Base-by-base conservation (phyloP, 2,888 invertebrate species). In the Cerastoderma edule region DNA sequence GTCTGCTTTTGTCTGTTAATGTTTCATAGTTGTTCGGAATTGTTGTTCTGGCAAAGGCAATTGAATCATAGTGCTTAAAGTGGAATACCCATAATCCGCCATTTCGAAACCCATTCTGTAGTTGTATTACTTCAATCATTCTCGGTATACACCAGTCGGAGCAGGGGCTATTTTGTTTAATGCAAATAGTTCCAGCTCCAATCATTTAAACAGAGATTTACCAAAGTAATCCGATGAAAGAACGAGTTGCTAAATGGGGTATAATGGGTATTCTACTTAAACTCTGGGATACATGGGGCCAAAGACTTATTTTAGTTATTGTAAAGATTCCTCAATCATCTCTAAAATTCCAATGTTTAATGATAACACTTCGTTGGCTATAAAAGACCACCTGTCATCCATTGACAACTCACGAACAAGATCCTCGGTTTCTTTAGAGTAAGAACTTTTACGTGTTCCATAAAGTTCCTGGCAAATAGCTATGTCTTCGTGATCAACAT, bases 401-500 rank as follows among this genome's bases (percentile, higher is more conserved):
- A 44, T 13, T 19, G 44, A 44, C 44, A 44, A 44, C 16, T 13
- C 44, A 13, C 44, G 44, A 44, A 44, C 44, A 16, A 44, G 44
- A 44, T 44, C 44, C 44, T 44, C 44, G 8, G 44, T 44, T 44
- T 44, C 44, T 8, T 44, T 44, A 44, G 44, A 44, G 19, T 44
- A 44, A 44, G 19, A 16, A 8, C 44, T 46, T 44, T 22, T 54
- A 35, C 19, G 53, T 44, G 39, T 44, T 16, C 60, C 46, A 22
- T 44, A 67, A 6, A 67, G 2, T 32, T 50, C 50, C 13, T 13
- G 10, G 8, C 67, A 67, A n/a, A 50, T 27, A 3, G 8, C 28
- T 4, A 67, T 4, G 33, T 67, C 67, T 16, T 67, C 33, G 8
- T 19, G 53, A 30, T 67, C 67, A 13, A 67, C 67, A 30, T 48